Conservation (phyloP, 2,113 vertebrate genomes). For the Anolis carolinensis region DNA sequence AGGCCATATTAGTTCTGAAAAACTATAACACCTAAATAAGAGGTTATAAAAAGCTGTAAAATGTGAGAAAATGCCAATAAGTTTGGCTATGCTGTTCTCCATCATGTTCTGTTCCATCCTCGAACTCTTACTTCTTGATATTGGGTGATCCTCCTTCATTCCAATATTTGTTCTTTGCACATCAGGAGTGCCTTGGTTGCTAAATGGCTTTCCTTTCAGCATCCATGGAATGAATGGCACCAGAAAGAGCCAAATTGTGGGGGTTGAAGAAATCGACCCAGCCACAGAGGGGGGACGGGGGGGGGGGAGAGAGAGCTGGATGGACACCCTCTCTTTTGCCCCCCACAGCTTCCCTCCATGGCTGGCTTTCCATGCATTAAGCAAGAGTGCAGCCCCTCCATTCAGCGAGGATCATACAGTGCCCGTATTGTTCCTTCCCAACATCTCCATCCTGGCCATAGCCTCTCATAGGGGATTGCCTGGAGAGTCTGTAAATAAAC, state of each 20-base stretch:
- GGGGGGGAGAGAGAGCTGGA: neutral
- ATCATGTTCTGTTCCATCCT: no score
- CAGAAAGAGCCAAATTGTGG: neutral
- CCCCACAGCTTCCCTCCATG: neutral
- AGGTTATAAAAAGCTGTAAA: neutral
- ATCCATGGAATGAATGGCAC: neutral
- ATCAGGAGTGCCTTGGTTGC: no score
- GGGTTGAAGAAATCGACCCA: neutral
- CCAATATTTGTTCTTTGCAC: no score
- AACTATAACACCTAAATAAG: neutral
- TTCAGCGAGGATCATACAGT: conserved; percentile 51
- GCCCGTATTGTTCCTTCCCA: conserved; percentile 49
- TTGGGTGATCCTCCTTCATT: neutral
- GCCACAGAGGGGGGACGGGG: neutral
- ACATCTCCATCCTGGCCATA: conserved; percentile 27
- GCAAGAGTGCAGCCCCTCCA: conserved; percentile 29
- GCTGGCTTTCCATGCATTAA: neutral
- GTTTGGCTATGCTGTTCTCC: neutral
- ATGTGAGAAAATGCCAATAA: neutral
- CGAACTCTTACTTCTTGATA: neutral
- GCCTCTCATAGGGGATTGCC: conserved; percentile 19
- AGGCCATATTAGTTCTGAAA: neutral
- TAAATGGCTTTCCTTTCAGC: neutral
- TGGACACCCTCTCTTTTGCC: neutral
- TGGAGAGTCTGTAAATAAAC: conserved; percentile 29